Evolutionary conservation across 2,888 invertebrate species (phyloP).

Genomic region (Alentia gelatinosa): DNA sequence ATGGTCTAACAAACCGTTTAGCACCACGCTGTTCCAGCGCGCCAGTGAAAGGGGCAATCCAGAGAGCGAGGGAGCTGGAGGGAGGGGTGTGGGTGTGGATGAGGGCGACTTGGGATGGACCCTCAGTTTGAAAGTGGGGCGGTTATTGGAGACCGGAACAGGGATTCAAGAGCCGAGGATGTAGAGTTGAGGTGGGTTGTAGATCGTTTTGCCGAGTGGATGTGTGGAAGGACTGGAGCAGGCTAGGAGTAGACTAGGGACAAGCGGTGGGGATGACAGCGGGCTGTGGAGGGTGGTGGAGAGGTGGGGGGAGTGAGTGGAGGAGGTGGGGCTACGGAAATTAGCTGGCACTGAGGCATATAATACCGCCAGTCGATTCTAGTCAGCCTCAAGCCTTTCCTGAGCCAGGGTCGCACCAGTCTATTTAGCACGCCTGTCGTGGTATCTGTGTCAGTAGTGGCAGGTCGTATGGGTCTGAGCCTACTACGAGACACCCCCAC

Average conservation of each 20-base stretch:
- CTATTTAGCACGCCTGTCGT: background rate
- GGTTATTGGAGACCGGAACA: too few species aligned
- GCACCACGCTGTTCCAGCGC: background rate
- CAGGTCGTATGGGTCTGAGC: background rate
- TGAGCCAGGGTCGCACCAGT: background rate
- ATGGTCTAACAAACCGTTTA: slow-evolving; percentile 37
- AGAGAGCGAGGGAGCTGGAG: background rate
- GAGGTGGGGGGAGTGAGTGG: background rate
- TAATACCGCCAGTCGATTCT: slow-evolving; percentile 32
- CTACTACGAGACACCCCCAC: background rate
- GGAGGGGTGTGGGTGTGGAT: background rate
- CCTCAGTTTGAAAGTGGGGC: too few species aligned
- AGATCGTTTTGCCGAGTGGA: background rate
- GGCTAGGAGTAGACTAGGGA: background rate
- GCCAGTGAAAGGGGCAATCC: background rate
- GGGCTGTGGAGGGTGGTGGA: background rate
- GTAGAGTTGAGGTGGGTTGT: background rate
- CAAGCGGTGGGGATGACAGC: background rate
- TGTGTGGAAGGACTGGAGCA: background rate
- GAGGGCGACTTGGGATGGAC: too few species aligned
- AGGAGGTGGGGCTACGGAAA: background rate
- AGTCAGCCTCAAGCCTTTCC: slow-evolving; percentile 32
- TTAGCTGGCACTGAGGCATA: slow-evolving; percentile 31
- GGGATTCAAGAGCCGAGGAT: background rate
- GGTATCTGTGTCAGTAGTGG: slow-evolving; percentile 3